phyloP scores from a whole-genome alignment of 1,140 invertebrate genomes.

The Elysia chlorotica region DNA sequence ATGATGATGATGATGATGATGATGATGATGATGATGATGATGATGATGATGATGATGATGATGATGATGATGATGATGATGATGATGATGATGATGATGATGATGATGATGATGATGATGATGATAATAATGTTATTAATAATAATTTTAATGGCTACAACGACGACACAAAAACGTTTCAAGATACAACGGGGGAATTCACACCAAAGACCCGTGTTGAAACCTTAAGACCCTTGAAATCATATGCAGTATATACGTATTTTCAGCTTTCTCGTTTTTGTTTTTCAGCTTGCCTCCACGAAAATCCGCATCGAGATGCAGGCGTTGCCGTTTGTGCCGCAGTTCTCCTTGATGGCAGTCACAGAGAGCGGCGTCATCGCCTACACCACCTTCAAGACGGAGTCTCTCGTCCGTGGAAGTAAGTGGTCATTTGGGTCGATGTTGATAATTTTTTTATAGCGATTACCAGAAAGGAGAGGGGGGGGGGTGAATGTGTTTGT shows the following conservation, averaged over 20 bases:
- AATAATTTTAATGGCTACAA: neutral
- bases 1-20: no score
- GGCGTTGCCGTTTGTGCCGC: neutral
- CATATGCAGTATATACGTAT: neutral
- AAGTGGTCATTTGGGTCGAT: neutral
- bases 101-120: no score
- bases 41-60: no score
- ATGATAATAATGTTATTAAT: neutral
- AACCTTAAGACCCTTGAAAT: neutral
- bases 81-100: no score
- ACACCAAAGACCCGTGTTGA: neutral
- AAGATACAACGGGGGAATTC: neutral
- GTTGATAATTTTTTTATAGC: no score
- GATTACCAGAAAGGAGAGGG: no score
- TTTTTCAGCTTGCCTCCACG: slow-evolving; percentile 11
- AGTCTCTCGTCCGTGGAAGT: neutral
- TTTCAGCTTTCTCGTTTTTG: neutral
- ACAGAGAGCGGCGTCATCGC: slow-evolving; percentile 1
- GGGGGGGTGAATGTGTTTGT: neutral
- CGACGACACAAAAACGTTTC: neutral
- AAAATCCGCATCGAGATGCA: neutral
- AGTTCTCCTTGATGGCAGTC: slow-evolving; percentile 10
- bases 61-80: no score
- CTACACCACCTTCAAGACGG: neutral
- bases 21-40: no score